These are phyloP conservation scores for Rhogogaster chlorosoma DNA, from an alignment of 2,888 invertebrate species.

Conservation along the genomic window DNA sequence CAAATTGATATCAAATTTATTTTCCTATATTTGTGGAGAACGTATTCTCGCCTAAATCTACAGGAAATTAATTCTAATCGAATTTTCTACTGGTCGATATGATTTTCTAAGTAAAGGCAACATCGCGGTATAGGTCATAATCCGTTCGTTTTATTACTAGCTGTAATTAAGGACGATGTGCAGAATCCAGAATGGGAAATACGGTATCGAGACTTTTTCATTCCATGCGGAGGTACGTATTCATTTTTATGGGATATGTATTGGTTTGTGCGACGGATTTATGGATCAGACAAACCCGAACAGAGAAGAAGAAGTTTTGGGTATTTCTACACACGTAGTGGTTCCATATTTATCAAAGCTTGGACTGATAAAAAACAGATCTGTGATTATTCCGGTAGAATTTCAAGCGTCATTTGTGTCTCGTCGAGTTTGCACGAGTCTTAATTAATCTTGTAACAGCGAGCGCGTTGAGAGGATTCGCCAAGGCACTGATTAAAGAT, in stretches of 20 bases:
- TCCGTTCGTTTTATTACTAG: background rate
- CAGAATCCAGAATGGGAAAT: background rate
- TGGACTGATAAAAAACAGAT: background rate
- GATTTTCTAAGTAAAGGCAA: too few relatives aligned
- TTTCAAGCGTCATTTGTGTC: constrained; percentile 6
- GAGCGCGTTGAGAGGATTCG: constrained; percentile 22
- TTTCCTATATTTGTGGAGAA: background rate
- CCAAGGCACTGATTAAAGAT: constrained; percentile 32
- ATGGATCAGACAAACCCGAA: background rate
- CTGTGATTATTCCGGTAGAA: background rate
- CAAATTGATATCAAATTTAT: background rate
- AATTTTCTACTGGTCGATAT: too few relatives aligned
- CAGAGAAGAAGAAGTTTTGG: background rate
- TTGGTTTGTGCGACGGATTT: background rate
- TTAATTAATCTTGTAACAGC: constrained; percentile 39
- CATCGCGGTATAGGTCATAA: background rate
- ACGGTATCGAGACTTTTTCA: background rate
- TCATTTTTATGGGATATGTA: background rate
- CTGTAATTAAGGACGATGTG: background rate
- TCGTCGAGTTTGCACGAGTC: constrained; percentile 28
- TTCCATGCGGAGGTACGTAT: background rate
- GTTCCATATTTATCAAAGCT: background rate
- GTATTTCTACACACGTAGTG: background rate
- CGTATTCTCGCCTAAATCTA: background rate
- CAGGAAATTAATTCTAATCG: too few relatives aligned